Conservation (phyloP, 2,113 vertebrate genomes). For the Amia ocellicauda region DNA sequence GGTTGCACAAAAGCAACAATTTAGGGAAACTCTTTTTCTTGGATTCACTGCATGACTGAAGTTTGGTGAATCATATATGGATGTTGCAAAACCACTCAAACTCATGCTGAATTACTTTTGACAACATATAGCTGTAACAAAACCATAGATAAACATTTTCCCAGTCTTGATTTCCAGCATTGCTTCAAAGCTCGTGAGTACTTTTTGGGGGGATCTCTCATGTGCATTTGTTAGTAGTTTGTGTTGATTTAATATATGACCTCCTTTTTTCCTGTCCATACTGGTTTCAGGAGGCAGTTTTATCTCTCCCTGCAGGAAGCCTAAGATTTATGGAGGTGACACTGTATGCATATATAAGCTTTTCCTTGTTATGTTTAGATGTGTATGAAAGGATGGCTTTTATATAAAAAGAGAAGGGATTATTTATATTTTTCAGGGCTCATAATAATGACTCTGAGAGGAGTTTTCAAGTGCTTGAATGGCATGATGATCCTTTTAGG, state of each 20-base stretch:
- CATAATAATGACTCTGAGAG: neutral
- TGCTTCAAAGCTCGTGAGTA: neutral
- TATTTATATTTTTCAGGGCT: neutral
- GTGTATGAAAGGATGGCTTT: constrained; percentile 33
- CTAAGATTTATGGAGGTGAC: constrained; percentile 63
- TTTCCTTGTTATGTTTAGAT: constrained; percentile 27
- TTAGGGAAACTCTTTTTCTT: too few relatives aligned
- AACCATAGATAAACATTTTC: too few relatives aligned
- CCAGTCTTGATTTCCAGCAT: neutral
- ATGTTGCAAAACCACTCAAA: neutral
- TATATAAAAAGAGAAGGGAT: constrained; percentile 20
- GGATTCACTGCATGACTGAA: too few relatives aligned
- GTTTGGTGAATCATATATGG: neutral
- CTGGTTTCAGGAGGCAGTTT: constrained; percentile 57
- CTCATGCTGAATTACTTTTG: constrained; percentile 6
- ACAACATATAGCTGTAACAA: neutral
- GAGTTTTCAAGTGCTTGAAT: neutral
- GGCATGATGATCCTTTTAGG: too few relatives aligned
- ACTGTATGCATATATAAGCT: constrained; percentile 50
- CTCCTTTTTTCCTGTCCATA: constrained; percentile 45
- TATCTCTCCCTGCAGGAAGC: constrained; percentile 58
- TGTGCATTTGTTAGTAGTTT: constrained; percentile 10
- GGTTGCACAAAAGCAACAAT: too few relatives aligned
- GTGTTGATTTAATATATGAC: constrained; percentile 60
- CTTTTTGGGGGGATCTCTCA: neutral